phyloP scores from a whole-genome alignment of 2,888 invertebrate species.

The Vandiemenella viatica region DNA sequence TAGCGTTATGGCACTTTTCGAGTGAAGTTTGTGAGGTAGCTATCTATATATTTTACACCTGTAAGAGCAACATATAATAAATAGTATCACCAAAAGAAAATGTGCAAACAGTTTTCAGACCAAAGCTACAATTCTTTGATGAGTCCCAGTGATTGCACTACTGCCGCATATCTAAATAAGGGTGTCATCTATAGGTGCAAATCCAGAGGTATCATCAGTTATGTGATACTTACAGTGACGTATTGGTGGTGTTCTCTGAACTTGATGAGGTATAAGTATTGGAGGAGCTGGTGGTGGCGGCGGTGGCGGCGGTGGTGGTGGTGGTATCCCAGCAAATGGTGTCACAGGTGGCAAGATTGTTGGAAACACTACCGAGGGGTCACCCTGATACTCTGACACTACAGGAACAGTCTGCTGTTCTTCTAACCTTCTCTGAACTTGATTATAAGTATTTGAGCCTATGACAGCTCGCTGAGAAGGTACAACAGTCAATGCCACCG shows the following conservation, averaged over 20 bases:
- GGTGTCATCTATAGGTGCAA: too few species aligned
- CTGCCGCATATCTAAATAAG: too few species aligned
- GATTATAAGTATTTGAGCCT: conserved; percentile 54
- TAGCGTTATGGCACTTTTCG: too few species aligned
- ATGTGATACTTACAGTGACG: conserved; percentile 27
- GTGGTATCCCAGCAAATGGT: conserved; percentile 38
- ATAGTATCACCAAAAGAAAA: too few species aligned
- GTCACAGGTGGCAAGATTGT: conserved; percentile 28
- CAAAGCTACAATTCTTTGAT: too few species aligned
- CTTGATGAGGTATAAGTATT: conserved; percentile 56
- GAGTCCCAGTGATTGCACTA: too few species aligned
- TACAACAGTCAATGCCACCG: conserved; percentile 25
- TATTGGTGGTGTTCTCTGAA: conserved; percentile 24
- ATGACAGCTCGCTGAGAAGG: conserved; percentile 50
- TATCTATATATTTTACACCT: too few species aligned
- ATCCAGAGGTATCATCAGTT: too few species aligned
- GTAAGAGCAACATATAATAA: too few species aligned
- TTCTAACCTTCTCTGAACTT: conserved; percentile 24
- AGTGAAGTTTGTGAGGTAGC: too few species aligned
- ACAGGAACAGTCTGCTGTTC: conserved; percentile 13
- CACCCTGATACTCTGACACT: conserved; percentile 18
- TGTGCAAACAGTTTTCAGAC: too few species aligned
- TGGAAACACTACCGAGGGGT: conserved; percentile 19
- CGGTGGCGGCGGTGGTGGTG: conserved; percentile 45
- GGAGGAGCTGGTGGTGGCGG: too few species aligned